Base-by-base conservation (phyloP, 2,888 invertebrate species). In the Cataglyphis livida region DNA sequence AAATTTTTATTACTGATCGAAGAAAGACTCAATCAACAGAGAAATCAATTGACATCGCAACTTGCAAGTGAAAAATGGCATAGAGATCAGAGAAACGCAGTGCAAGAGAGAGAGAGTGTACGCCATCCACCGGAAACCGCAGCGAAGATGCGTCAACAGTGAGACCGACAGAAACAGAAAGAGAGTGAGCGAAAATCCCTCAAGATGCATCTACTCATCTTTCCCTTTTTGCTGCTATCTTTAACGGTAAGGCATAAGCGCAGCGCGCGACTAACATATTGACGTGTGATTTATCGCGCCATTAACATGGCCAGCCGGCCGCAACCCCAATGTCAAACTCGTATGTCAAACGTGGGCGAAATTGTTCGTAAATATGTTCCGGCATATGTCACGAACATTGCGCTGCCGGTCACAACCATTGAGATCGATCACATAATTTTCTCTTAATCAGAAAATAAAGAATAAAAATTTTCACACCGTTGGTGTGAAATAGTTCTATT, bases 211-310 rank as follows among this genome's bases (percentile, higher is more conserved):
- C 86, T 73, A 83, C 79, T 81, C 57, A 48, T 83, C 66, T 65
- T 87, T 64, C 61, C 81, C 79, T 59, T 68, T 70, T 85, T 85
- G 66, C 79, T 89, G 83, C 83, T 89, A 86, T 83, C 84, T 48
- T 78, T 88, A 83, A 88, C 89, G 90, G 90, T 90, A 89, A 90
- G 90, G 70, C 68, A 70, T 70, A 65, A 28, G 65, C 74, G 64
- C 75, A 48, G 35, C 59, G 61, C 64, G 51, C 44, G 54, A n/a
- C 75, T 71, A 70, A 81, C 62, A 82, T 65, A 65, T 87, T 84
- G 76, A 84, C 61, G 32, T 68, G 44, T 82, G 78, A 88, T 89
- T 88, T 85, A 86, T 54, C 59, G 85, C 57, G 38, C 78, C 68
- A 81, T 87, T 84, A 84, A 84, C 78, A 75, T 32, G 64, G 44